phyloP scores from a whole-genome alignment of 2,888 invertebrate genomes.

The Graphium colonna region DNA sequence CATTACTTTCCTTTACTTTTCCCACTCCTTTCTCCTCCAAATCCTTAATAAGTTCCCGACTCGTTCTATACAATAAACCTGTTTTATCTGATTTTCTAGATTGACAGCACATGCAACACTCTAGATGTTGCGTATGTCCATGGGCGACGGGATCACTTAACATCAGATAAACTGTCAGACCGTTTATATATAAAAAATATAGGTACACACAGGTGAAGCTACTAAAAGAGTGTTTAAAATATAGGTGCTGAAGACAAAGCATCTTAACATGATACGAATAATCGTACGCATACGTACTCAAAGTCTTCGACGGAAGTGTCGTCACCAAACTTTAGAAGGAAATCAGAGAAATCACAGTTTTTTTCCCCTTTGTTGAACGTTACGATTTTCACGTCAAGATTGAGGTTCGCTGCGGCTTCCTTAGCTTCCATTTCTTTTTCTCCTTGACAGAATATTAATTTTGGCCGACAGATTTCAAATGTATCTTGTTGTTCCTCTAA shows the following conservation, averaged over 20 bases:
- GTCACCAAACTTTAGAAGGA: conserved; percentile 27
- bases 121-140: no score
- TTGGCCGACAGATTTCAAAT: conserved; percentile 22
- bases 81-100: no score
- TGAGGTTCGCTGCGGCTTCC: conserved; percentile 39
- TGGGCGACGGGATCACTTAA: no score
- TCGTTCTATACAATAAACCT: no score
- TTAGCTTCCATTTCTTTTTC: conserved; percentile 31
- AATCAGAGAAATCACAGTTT: conserved; percentile 15
- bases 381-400: conserved; percentile 40
- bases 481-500: conserved; percentile 26
- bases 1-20: no score
- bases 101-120: no score
- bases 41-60: no score
- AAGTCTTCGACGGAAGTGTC: conserved; percentile 26
- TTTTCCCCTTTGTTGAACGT: conserved; percentile 28
- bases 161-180: no score
- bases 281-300: conserved; percentile 22
- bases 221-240: no score
- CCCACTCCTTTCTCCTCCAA: no score
- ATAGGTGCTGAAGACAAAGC: background rate
- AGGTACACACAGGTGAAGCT: background rate
- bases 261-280: background rate
- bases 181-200: background rate
- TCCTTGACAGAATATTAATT: conserved; percentile 28